Conservation (phyloP, 2,888 invertebrate genomes). For the Endotricha flammealis region DNA sequence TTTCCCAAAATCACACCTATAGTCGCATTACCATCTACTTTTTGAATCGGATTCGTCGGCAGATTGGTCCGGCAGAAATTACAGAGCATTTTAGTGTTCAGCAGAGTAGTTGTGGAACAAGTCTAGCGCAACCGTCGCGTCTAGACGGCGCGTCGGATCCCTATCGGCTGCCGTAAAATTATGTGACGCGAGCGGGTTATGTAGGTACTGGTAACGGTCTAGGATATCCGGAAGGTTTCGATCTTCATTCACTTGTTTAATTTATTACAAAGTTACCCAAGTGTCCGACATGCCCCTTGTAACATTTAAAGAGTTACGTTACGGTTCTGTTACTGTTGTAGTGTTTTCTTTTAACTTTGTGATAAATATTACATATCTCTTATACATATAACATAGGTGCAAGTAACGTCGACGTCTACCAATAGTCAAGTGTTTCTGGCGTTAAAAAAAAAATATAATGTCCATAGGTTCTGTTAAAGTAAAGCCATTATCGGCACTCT, state of each 20-base stretch:
- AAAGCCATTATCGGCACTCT: neutral
- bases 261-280: constrained; percentile 27
- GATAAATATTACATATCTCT: too few relatives aligned
- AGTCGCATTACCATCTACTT: constrained; percentile 40
- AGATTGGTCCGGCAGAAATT: constrained; percentile 40
- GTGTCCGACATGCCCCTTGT: constrained; percentile 12
- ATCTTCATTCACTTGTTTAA: constrained; percentile 39
- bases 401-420: too few relatives aligned
- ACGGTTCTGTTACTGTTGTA: constrained; percentile 3
- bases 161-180: constrained; percentile 69
- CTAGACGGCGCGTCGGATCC: constrained; percentile 68
- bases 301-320: constrained; percentile 6
- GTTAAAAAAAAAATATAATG: too few relatives aligned
- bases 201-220: constrained; percentile 31
- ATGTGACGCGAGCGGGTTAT: constrained; percentile 54
- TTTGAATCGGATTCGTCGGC: constrained; percentile 45
- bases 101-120: constrained; percentile 49
- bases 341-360: too few relatives aligned
- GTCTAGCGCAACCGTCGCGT: constrained; percentile 63
- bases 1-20: constrained; percentile 52
- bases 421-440: too few relatives aligned
- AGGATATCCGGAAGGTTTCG: constrained; percentile 45
- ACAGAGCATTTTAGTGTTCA: constrained; percentile 25
- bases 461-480: too few relatives aligned
- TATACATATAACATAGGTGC: too few relatives aligned